A percentile compares a stretch with the other conserved stretches of the same genome.
phyloP scores from a whole-genome alignment of 2,888 invertebrate species.

The Celastrina argiolus region DNA sequence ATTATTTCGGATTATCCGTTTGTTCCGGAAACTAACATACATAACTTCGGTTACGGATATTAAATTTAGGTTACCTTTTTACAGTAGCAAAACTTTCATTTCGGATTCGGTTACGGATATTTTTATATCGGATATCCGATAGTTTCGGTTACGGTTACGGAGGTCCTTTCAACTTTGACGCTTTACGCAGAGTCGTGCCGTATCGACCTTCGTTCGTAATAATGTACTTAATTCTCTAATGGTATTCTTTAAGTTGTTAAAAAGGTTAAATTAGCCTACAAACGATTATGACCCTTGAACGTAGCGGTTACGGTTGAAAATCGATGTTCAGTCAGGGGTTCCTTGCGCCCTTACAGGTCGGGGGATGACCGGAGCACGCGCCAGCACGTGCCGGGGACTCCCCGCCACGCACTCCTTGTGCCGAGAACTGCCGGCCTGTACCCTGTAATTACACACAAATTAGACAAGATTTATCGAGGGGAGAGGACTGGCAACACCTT shows the following conservation, averaged over 20 bases:
- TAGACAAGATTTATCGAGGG: constrained; percentile 78
- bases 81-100: no score
- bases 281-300: constrained; percentile 34
- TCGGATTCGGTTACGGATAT: no score
- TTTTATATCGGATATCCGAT: no score
- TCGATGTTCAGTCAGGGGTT: constrained; percentile 32
- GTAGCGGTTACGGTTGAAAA: constrained; percentile 34
- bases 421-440: constrained; percentile 73
- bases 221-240: constrained; percentile 20
- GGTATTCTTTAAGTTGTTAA: constrained; percentile 27
- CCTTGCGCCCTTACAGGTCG: constrained; percentile 39
- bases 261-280: constrained; percentile 31
- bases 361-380: constrained; percentile 51
- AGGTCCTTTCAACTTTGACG: constrained; percentile 50
- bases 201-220: constrained; percentile 48
- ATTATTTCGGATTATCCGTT: no score
- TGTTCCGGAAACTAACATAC: no score
- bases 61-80: no score
- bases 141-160: no score
- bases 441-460: constrained; percentile 78
- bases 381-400: constrained; percentile 72
- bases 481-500: constrained; percentile 64
- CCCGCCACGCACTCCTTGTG: constrained; percentile 76
- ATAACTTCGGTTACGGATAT: no score
- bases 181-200: constrained; percentile 31